A percentile compares a stretch with the other conserved stretches of the same genome.
phyloP scores from a whole-genome alignment of 1,140 invertebrate genomes.

The Drosophila burlai region DNA sequence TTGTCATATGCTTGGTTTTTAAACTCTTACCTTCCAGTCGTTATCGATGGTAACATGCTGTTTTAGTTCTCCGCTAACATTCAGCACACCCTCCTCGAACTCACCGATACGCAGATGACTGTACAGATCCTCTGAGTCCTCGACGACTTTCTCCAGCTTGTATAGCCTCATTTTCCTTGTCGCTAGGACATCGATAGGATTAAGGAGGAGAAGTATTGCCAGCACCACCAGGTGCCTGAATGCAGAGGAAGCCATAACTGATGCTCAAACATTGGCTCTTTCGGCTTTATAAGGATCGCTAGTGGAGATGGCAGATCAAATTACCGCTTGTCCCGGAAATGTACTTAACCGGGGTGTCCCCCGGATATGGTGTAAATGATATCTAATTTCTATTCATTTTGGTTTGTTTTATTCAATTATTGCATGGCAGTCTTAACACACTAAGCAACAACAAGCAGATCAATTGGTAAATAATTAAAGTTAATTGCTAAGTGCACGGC shows the following conservation, averaged over 20 bases:
- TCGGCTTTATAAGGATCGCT: constrained; percentile 24
- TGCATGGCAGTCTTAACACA: constrained; percentile 46
- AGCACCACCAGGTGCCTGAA: background rate
- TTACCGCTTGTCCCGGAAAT: constrained; percentile 26
- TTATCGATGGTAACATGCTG: constrained; percentile 48
- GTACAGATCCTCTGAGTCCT: constrained; percentile 34
- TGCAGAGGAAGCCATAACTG: constrained; percentile 34
- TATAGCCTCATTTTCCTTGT: constrained; percentile 24
- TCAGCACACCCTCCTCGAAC: constrained; percentile 20
- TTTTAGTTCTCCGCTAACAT: constrained; percentile 52
- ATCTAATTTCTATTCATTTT: constrained; percentile 17
- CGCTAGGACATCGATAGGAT: background rate
- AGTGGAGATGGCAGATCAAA: background rate
- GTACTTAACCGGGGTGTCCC: background rate
- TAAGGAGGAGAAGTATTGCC: constrained; percentile 27
- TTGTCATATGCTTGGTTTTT: too few species aligned
- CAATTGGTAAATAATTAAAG: constrained; percentile 30
- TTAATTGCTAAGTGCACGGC: constrained; percentile 59
- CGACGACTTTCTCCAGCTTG: constrained; percentile 44
- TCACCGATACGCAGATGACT: constrained; percentile 41
- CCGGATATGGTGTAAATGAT: constrained; percentile 15
- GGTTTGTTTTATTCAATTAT: constrained; percentile 48
- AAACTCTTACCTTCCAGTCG: constrained; percentile 57
- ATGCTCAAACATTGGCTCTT: background rate
- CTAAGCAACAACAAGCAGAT: constrained; percentile 53